These are phyloP conservation scores for Nezara viridula DNA, from an alignment of 2,888 invertebrate genomes.

Conservation along the genomic window DNA sequence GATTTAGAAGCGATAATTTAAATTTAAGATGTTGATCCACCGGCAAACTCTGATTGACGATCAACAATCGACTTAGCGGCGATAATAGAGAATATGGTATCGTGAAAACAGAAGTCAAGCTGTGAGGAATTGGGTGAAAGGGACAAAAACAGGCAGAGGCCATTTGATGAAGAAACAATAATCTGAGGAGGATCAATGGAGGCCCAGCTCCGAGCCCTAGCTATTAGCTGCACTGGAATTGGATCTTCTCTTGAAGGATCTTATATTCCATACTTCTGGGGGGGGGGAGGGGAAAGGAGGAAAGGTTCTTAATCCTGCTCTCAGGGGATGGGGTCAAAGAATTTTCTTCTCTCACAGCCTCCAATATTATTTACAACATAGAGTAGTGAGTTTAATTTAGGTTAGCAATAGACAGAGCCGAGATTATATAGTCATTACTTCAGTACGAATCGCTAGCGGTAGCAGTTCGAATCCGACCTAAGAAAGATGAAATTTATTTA, in stretches of 20 bases:
- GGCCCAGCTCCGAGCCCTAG: neutral
- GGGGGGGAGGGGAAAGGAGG: too few relatives aligned
- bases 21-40: too few relatives aligned
- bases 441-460: too few relatives aligned
- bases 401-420: too few relatives aligned
- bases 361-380: neutral
- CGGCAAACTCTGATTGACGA: neutral
- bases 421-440: too few relatives aligned
- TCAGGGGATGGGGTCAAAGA: neutral
- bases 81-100: neutral
- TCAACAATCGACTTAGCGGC: neutral
- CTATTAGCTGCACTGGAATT: neutral
- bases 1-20: too few relatives aligned
- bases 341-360: neutral
- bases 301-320: neutral
- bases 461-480: too few relatives aligned
- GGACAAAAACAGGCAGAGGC: neutral
- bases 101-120: neutral
- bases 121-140: neutral
- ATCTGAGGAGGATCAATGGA: neutral
- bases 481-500: too few relatives aligned
- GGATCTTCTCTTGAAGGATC: neutral
- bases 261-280: neutral
- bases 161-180: slow-evolving; percentile 18
- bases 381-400: too few relatives aligned